phyloP scores from a whole-genome alignment of 2,113 vertebrate genomes.

The Petrocephalus zakoni region DNA sequence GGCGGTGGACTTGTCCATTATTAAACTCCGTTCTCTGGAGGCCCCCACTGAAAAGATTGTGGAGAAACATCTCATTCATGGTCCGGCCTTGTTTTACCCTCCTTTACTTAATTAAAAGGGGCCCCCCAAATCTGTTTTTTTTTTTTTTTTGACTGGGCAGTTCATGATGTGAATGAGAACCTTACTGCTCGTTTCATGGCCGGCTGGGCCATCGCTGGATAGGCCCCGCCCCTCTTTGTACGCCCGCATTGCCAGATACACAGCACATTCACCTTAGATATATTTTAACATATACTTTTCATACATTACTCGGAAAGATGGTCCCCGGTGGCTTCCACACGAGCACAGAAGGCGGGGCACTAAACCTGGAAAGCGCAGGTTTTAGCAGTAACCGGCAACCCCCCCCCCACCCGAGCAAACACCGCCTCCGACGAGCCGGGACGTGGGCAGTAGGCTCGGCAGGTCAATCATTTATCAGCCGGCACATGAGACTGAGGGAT shows the following conservation, averaged over 20 bases:
- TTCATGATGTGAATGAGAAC: conserved; percentile 54
- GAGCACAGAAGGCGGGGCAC: conserved; percentile 39
- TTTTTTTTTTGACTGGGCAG: conserved; percentile 56
- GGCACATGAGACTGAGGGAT: conserved; percentile 47
- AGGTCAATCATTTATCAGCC: conserved; percentile 59
- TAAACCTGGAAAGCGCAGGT: conserved; percentile 48
- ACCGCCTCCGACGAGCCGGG: background rate
- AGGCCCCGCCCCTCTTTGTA: background rate
- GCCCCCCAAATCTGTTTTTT: conserved; percentile 53
- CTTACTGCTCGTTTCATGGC: conserved; percentile 51
- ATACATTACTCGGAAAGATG: conserved; percentile 48
- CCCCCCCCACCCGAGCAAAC: background rate
- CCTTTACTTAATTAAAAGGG: conserved; percentile 54
- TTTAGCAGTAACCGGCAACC: background rate
- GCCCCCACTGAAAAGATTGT: conserved; percentile 38
- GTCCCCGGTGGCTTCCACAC: conserved; percentile 40
- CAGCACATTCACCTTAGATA: background rate
- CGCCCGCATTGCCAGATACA: background rate
- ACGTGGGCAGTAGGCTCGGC: background rate
- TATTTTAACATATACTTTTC: background rate
- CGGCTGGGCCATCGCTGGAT: no score
- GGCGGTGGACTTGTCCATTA: background rate
- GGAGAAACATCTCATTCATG: conserved; percentile 35
- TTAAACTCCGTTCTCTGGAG: background rate
- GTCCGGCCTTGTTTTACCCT: conserved; percentile 34